Conservation (phyloP, 1,140 invertebrate species). For the Drosophila arawakana region DNA sequence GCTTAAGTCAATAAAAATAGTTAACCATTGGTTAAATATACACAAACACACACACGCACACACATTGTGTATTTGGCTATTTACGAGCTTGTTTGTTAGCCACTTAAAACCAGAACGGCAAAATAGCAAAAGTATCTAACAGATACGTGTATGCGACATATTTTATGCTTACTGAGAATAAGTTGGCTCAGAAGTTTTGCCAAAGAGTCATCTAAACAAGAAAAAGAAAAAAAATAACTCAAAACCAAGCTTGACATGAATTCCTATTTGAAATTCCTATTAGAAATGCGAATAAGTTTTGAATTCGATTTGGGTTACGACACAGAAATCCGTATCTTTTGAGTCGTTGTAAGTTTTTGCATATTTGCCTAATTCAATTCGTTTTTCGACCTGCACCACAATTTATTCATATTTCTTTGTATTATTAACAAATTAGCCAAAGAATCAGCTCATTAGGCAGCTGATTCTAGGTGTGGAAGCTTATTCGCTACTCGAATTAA, state of each 20-base stretch:
- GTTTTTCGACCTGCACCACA: constrained; percentile 23
- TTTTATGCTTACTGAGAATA: constrained; percentile 51
- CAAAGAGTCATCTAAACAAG: constrained; percentile 19
- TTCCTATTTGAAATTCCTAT: not conserved
- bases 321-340: constrained; percentile 47
- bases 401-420: constrained; percentile 51
- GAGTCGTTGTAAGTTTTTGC: constrained; percentile 36
- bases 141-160: constrained; percentile 51
- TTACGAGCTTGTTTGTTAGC: constrained; percentile 76
- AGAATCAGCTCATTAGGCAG: constrained; percentile 56
- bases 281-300: constrained; percentile 4
- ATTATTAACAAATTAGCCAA: constrained; percentile 45
- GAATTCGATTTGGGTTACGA: constrained; percentile 59
- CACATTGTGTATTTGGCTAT: constrained; percentile 50
- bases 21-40: constrained; percentile 45
- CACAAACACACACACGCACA: constrained; percentile 9
- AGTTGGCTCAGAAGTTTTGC: constrained; percentile 43
- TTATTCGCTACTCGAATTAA: constrained; percentile 53
- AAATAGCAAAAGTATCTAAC: constrained; percentile 60
- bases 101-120: constrained; percentile 74
- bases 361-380: constrained; percentile 61
- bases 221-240: constrained; percentile 27
- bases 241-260: constrained; percentile 17
- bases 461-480: constrained; percentile 52
- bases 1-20: constrained; percentile 78